These are phyloP conservation scores for Xenopus borealis DNA, from an alignment of 2,113 vertebrate species.

Conservation along the genomic window DNA sequence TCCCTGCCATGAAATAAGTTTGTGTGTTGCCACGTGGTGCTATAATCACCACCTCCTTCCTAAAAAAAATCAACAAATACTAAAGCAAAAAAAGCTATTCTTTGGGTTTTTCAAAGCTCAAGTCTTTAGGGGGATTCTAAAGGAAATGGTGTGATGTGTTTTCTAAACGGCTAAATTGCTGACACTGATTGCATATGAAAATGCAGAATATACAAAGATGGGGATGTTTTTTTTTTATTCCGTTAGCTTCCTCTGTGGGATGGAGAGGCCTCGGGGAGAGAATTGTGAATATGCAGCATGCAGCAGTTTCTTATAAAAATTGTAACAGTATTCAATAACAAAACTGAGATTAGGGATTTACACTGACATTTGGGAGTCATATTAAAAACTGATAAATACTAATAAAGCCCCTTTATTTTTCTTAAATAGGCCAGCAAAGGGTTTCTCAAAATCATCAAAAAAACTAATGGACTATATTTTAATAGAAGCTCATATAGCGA, in stretches of 20 bases:
- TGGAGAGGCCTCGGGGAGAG: constrained; percentile 21
- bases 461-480: too few relatives aligned
- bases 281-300: constrained; percentile 24
- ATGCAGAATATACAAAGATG: constrained; percentile 32
- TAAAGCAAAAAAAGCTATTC: not conserved
- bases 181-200: constrained; percentile 43
- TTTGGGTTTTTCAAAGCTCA: constrained; percentile 4
- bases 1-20: constrained; percentile 6
- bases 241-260: not conserved
- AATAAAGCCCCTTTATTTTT: too few relatives aligned
- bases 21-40: not conserved
- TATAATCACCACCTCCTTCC: not conserved
- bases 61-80: constrained; percentile 9
- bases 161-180: constrained; percentile 30
- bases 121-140: constrained; percentile 7
- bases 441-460: too few relatives aligned
- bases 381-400: too few relatives aligned
- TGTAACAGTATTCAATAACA: not conserved
- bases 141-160: constrained; percentile 26
- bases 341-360: not conserved
- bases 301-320: constrained; percentile 16
- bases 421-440: too few relatives aligned
- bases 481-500: too few relatives aligned
- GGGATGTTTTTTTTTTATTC: not conserved
- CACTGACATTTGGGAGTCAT: not conserved